Conservation (phyloP, 2,113 vertebrate species). For the Jacana jacana region DNA sequence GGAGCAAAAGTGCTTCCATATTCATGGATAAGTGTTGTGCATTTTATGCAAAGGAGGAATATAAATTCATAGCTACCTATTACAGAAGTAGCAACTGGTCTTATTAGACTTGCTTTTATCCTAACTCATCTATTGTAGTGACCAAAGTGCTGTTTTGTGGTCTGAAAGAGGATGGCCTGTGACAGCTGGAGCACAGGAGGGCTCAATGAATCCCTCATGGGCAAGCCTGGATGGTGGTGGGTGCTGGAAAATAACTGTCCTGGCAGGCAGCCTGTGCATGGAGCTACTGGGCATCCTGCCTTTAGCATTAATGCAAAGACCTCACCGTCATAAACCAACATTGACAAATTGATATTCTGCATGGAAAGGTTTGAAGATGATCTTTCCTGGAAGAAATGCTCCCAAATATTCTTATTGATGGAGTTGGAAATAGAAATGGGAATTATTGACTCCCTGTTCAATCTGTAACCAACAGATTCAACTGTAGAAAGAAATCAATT, state of each 20-base stretch:
- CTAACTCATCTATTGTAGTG: not conserved
- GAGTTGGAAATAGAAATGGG: not conserved
- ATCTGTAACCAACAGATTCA: not conserved
- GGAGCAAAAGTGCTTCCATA: not conserved
- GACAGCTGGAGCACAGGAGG: not conserved
- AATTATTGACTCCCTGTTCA: slow-evolving; percentile 6
- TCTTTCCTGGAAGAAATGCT: not conserved
- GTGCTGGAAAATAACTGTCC: not conserved
- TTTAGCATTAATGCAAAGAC: not conserved
- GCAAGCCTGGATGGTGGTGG: not conserved
- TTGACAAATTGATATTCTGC: not conserved
- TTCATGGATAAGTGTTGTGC: not conserved
- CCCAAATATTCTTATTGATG: not conserved
- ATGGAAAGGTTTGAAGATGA: not conserved
- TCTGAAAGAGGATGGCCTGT: not conserved
- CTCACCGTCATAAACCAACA: not conserved
- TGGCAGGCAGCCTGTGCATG: not conserved
- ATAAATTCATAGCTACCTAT: not conserved
- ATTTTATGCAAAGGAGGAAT: not conserved
- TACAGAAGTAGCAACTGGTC: not conserved
- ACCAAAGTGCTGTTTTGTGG: not conserved
- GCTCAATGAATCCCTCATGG: fast-evolving
- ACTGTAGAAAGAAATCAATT: not conserved
- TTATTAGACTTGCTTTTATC: not conserved
- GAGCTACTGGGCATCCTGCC: not conserved